Evolutionary conservation across 2,797 vertebrate genomes (phyloP), one percentile per base, ranked within the genome.

Genomic region (Serranus cabrilla): DNA sequence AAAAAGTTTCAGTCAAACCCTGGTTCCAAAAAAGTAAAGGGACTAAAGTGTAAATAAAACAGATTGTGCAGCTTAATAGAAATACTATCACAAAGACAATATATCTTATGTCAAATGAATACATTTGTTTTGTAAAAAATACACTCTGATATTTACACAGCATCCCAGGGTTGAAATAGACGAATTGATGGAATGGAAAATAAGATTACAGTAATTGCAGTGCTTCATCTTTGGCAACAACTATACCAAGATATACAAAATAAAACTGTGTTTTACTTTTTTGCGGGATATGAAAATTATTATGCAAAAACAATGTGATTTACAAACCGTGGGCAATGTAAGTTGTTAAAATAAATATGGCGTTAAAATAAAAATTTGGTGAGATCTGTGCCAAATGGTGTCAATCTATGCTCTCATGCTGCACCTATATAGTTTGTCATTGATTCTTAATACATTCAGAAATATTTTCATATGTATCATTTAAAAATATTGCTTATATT

Each of bases 401-500:
- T 18, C 21, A 7, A 55, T 5, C 0, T 37, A 16, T 0, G 5
- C 17, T 40, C 10, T 18, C 2, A 27, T 52, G 21, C 13, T 25
- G n/a, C 11, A 40, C 14, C 20, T 51, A 9, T 12, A 3, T 14
- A 55, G 1, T 9, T 20, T 50, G 13, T 43, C 14, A 55, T 54
- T 25, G 11, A 56, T 43, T 55, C 9, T 25, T 17, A 14, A 49
- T 43, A 16, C 1, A 39, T 42, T 54, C 13, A 73, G 8, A 66
- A 46, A 18, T 8, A 16, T 39, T 54, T 11, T 27, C 11, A 23
- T 55, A 1, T 8, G 0, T 16, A 14, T 25, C 9, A 37, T 51
- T 54, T 42, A 17, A 55, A 69, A 62, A 54, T 52, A 21, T 17
- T 7, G 18, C 52, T 52, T 8, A n/a, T 37, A n/a, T n/a, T n/a